A percentile compares a stretch with the other conserved stretches of the same genome.
Evolutionary conservation across 2,797 vertebrate species (phyloP).

Genomic region (Sebastolobus alascanus): DNA sequence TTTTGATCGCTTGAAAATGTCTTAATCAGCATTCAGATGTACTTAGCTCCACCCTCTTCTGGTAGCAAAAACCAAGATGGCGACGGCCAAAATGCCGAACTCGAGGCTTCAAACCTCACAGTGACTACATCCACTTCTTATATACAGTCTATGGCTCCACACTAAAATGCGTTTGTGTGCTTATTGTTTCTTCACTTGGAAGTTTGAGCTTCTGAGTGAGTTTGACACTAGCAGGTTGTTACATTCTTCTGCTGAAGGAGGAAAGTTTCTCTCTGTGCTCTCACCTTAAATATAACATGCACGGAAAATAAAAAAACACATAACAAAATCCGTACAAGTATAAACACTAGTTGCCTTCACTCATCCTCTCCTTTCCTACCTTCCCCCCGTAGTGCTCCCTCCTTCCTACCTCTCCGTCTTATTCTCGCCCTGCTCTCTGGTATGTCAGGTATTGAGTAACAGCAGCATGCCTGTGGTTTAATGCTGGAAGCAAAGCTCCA

Average conservation of each 20-base stretch:
- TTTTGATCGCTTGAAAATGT: too few species aligned
- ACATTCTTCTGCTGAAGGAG: neutral
- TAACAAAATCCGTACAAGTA: neutral
- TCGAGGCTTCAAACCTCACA: too few species aligned
- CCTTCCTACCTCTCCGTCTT: slow-evolving; percentile 21
- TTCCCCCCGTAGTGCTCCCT: slow-evolving; percentile 11
- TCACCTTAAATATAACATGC: neutral
- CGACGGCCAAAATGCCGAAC: too few species aligned
- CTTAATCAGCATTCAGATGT: too few species aligned
- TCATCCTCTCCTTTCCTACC: neutral
- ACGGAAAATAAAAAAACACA: neutral
- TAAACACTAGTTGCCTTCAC: neutral
- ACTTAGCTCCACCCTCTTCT: too few species aligned
- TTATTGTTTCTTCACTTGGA: neutral
- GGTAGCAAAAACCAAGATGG: too few species aligned
- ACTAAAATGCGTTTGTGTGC: neutral
- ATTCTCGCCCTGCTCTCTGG: slow-evolving; percentile 48
- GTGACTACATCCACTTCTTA: too few species aligned
- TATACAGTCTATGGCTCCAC: too few species aligned
- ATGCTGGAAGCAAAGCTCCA: slow-evolving; percentile 47
- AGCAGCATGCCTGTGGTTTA: slow-evolving; percentile 67
- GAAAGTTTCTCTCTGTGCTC: neutral
- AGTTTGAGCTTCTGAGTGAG: neutral
- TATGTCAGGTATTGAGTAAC: slow-evolving; percentile 73
- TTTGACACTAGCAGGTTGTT: neutral